These are phyloP conservation scores for Haliclona indistincta DNA, from an alignment of 37 sponge, comb jelly and placozoan species.

Conservation along the genomic window DNA sequence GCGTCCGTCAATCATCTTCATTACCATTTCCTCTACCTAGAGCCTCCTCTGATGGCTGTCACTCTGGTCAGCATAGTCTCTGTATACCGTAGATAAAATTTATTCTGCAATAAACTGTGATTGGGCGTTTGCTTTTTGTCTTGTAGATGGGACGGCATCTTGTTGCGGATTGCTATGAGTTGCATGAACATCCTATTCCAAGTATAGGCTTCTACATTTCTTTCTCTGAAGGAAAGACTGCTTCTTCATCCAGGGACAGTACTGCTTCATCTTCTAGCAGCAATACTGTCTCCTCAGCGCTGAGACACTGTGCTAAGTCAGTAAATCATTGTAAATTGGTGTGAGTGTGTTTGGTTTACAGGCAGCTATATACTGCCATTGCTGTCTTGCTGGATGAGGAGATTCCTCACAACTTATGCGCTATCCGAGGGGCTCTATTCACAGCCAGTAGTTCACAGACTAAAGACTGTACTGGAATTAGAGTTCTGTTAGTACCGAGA, in stretches of 20 bases:
- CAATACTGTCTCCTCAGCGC: too few species aligned
- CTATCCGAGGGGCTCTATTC: constrained; percentile 52
- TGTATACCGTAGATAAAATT: background rate
- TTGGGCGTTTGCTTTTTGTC: background rate
- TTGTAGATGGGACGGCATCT: constrained; percentile 42
- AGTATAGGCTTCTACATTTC: constrained; percentile 54
- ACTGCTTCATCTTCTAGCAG: too few species aligned
- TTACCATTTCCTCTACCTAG: constrained; percentile 65
- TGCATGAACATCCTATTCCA: constrained; percentile 15
- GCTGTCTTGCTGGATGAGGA: constrained; percentile 21
- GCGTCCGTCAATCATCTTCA: constrained; percentile 90
- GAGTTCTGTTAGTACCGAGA: constrained; percentile 54
- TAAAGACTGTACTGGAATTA: constrained; percentile 4
- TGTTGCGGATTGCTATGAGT: constrained; percentile 28
- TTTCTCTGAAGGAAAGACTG: background rate
- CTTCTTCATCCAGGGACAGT: too few species aligned
- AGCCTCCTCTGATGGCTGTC: constrained; percentile 31
- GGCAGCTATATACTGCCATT: constrained; percentile 38
- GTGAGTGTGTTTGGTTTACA: too few species aligned
- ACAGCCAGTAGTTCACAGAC: background rate
- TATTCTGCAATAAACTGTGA: background rate
- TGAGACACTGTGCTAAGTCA: too few species aligned
- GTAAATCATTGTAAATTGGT: too few species aligned
- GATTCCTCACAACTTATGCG: constrained; percentile 63
- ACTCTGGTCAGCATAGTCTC: constrained; percentile 28